Base-by-base conservation (phyloP, 2,113 vertebrate species). In the Tetrao urogallus region DNA sequence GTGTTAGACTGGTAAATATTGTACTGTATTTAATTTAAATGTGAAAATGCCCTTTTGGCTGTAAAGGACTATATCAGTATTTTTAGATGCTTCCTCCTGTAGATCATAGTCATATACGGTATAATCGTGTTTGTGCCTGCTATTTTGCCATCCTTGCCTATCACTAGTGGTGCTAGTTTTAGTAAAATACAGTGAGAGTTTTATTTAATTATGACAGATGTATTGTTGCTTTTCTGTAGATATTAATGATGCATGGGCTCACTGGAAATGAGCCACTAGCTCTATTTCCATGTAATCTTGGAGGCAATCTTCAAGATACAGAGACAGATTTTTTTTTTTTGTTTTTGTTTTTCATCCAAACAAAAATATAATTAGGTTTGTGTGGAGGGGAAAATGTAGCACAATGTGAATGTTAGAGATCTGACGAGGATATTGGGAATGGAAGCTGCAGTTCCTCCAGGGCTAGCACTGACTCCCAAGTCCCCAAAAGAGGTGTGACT, bases 71-170 rank as follows among this genome's bases (percentile, higher is more conserved):
- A 56, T 88, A 25, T n/a, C 45, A 64, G 30, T 81, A 43, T 74
- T 92, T 20, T 47, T 58, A 30, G 52, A 82, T 45, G 43, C 19
- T 79, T 60, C 42, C 92, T 93, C 63, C 25, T 75, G 94, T 95
- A n/a, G 21, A 76, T 69, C 47, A 56, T 30, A 91, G 74, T 86
- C 42, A 90, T 58, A 22, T 88, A 77, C 60, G 34, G 24, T 36
- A 74, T 91, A 69, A 87, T 82, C 9, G 14, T 72, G 27, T 73
- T 87, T 79, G 19, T 83, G 45, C 21, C 65, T 84, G 27, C 30
- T 84, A 16, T 61, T 67, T 66, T 77, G 42, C 47, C 9, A 20
- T 82, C 24, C 64, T 84, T 66, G 66, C n/a, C 50, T 90, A 42
- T 85, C 69, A 50, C 34, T 64, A n/a, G 22, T 22, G n/a, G 86